Evolutionary conservation across 2,113 vertebrate species (phyloP).

Genomic region (Seriola aureovittata): DNA sequence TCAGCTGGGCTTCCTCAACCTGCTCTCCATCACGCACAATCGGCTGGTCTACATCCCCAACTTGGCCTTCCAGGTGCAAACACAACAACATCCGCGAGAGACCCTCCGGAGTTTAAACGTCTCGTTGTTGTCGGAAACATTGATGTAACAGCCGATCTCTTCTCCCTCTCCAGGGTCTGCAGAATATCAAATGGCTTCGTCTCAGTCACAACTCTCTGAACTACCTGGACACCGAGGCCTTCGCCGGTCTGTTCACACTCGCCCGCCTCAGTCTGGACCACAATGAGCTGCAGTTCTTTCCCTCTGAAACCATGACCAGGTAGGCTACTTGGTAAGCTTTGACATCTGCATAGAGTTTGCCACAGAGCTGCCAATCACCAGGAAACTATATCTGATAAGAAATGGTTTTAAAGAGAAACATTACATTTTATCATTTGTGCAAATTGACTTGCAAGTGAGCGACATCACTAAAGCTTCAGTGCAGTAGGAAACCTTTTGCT

Average conservation of each 20-base stretch:
- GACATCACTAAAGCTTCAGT: no score
- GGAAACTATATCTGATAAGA: neutral
- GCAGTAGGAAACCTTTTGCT: no score
- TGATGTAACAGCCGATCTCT: accelerated
- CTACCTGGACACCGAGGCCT: constrained; percentile 90
- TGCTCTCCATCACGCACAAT: constrained; percentile 90
- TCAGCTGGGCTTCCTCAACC: constrained; percentile 89
- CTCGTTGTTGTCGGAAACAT: neutral
- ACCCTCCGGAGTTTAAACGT: neutral
- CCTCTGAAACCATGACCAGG: constrained; percentile 89
- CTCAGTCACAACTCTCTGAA: constrained; percentile 94
- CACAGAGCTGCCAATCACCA: neutral
- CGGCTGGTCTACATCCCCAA: constrained; percentile 93
- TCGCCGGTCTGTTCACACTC: constrained; percentile 90
- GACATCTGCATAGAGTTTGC: neutral
- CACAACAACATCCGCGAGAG: neutral
- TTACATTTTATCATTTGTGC: no score
- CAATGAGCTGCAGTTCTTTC: constrained; percentile 94
- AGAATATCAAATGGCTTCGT: constrained; percentile 89
- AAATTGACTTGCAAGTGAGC: no score
- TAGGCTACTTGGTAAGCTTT: constrained; percentile 28
- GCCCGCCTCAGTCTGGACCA: constrained; percentile 92
- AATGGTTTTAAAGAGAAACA: no score
- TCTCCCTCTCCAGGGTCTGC: constrained; percentile 88
- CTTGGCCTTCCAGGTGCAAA: constrained; percentile 89